Conservation (phyloP, 92 coral and sea anemone genomes). For the Diadumene lineata region DNA sequence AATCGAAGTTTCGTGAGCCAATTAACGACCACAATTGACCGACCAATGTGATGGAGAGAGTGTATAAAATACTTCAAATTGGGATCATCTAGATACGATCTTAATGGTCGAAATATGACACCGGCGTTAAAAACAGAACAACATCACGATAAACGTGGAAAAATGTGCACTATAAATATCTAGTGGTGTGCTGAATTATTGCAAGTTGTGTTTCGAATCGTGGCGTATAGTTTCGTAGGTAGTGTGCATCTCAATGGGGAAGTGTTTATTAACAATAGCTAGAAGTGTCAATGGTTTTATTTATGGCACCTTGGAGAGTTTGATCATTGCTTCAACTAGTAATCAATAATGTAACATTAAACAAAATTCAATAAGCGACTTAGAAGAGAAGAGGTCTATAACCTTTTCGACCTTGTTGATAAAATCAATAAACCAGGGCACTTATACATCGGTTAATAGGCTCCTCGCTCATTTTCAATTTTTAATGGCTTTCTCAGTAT, state of each 20-base stretch:
- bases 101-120: slow-evolving; percentile 33
- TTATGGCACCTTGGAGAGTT: background rate
- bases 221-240: background rate
- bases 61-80: slow-evolving; percentile 10
- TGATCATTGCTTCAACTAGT: background rate
- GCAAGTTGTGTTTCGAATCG: background rate
- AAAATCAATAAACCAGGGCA: background rate
- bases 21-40: slow-evolving; percentile 10
- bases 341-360: slow-evolving; percentile 8
- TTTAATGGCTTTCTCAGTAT: too few relatives aligned
- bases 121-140: slow-evolving; percentile 9
- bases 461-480: too few relatives aligned
- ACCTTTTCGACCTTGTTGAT: slow-evolving; percentile 5
- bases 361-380: background rate
- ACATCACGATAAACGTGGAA: background rate
- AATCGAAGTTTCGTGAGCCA: slow-evolving; percentile 18
- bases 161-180: background rate
- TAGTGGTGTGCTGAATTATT: background rate
- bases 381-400: background rate
- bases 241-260: background rate
- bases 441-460: background rate
- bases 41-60: slow-evolving; percentile 23
- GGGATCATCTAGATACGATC: slow-evolving; percentile 26
- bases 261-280: background rate
- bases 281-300: slow-evolving; percentile 5